Percentiles rank a stretch among this genome's conserved stretches.
Evolutionary conservation across 2,797 vertebrate species (phyloP).

Genomic region (Benthosema pterotum): DNA sequence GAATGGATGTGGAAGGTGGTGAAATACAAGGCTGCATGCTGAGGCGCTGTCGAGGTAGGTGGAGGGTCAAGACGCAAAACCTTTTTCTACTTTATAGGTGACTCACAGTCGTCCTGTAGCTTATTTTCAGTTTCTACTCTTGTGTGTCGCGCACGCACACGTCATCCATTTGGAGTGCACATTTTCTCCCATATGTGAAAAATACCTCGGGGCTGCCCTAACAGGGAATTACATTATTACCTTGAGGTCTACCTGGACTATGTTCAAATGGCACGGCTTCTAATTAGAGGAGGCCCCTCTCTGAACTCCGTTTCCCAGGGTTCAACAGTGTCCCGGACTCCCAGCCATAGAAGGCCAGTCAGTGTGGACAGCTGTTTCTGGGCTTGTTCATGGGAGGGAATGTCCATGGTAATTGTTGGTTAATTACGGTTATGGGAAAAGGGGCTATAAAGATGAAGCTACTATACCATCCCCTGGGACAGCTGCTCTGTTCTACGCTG

Average conservation of each 20-base stretch:
- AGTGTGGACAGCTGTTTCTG: slow-evolving; percentile 71
- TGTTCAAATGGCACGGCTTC: slow-evolving; percentile 21
- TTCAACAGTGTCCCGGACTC: slow-evolving; percentile 22
- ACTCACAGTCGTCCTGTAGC: background rate
- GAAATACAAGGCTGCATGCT: slow-evolving; percentile 25
- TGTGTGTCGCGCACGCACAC: slow-evolving; percentile 15
- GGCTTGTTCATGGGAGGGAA: slow-evolving; percentile 48
- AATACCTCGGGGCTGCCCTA: slow-evolving; percentile 17
- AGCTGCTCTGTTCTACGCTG: slow-evolving; percentile 58
- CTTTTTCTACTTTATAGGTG: slow-evolving; percentile 32
- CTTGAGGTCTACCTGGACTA: slow-evolving; percentile 17
- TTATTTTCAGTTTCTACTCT: slow-evolving; percentile 6
- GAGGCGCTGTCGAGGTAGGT: slow-evolving; percentile 14
- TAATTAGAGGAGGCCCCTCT: slow-evolving; percentile 50
- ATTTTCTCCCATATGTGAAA: slow-evolving; percentile 23
- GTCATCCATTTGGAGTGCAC: slow-evolving; percentile 16
- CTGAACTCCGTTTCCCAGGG: slow-evolving; percentile 49
- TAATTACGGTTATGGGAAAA: slow-evolving; percentile 69
- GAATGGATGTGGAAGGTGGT: slow-evolving; percentile 11
- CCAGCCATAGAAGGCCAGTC: slow-evolving; percentile 46
- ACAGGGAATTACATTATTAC: slow-evolving; percentile 5
- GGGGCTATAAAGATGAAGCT: slow-evolving; percentile 55
- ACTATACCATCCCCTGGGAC: slow-evolving; percentile 38
- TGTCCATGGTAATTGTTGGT: slow-evolving; percentile 53
- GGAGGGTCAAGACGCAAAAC: slow-evolving; percentile 7